A percentile compares a stretch with the other conserved stretches of the same genome.
Conservation (phyloP, 2,113 vertebrate genomes). For the Burhinus oedicnemus region DNA sequence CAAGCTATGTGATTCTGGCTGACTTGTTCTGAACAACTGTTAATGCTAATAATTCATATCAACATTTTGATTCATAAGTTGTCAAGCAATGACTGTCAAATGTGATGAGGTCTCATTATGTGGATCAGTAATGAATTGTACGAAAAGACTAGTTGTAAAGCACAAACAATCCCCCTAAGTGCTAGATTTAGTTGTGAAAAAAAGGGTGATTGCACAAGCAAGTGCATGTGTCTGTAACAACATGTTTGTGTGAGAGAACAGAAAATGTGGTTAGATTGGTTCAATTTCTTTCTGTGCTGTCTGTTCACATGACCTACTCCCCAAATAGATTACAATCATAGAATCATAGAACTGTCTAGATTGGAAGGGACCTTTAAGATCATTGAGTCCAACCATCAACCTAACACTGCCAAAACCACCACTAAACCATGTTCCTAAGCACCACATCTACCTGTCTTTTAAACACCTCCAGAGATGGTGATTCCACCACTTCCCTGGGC, state of each 20-base stretch:
- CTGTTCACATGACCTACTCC: background rate
- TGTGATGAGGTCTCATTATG: background rate
- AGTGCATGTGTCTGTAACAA: background rate
- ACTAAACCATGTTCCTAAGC: no score
- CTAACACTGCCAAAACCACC: no score
- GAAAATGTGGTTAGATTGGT: background rate
- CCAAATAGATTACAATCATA: background rate
- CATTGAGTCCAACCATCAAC: no score
- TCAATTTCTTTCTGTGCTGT: background rate
- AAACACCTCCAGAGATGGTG: no score
- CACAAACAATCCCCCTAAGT: background rate
- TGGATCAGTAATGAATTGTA: background rate
- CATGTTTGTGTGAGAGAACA: background rate
- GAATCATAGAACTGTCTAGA: no score
- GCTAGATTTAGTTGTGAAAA: background rate
- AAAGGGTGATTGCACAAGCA: background rate
- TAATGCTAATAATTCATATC: background rate
- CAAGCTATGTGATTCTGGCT: background rate
- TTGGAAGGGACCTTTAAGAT: no score
- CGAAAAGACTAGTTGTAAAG: background rate
- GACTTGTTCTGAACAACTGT: background rate
- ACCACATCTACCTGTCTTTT: no score
- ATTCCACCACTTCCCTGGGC: no score
- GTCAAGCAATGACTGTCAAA: background rate
- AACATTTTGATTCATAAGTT: background rate